phyloP scores from a whole-genome alignment of 2,888 invertebrate genomes.

The Amphimallon solstitiale region DNA sequence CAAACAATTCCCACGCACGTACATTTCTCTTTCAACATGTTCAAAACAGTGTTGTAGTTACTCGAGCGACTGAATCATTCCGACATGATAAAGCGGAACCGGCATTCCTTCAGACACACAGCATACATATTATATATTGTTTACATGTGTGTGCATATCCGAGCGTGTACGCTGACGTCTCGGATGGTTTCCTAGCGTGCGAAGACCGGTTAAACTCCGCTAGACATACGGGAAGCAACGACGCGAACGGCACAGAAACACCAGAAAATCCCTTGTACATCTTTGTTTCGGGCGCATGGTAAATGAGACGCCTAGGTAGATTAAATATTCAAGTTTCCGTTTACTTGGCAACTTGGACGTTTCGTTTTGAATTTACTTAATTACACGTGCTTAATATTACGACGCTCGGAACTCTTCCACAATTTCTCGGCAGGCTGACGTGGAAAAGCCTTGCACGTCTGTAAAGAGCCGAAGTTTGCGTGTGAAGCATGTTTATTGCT shows the following conservation, averaged over 20 bases:
- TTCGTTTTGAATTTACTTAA: constrained; percentile 27
- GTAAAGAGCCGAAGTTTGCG: neutral
- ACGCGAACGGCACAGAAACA: neutral
- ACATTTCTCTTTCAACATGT: too few species aligned
- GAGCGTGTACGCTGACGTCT: too few species aligned
- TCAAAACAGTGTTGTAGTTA: too few species aligned
- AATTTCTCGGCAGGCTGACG: neutral
- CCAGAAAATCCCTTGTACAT: constrained; percentile 6
- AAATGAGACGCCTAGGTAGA: constrained; percentile 7
- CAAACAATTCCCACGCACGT: too few species aligned
- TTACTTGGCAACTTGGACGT: constrained; percentile 16
- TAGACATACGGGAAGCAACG: too few species aligned
- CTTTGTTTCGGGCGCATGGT: neutral
- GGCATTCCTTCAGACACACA: too few species aligned
- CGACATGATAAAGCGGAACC: too few species aligned
- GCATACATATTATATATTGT: too few species aligned
- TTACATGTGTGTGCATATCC: too few species aligned
- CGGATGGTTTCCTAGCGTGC: too few species aligned
- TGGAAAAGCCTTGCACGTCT: neutral
- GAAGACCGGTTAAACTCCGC: too few species aligned
- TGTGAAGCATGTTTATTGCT: neutral
- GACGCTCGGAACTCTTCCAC: neutral
- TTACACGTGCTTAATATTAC: constrained; percentile 13
- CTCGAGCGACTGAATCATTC: too few species aligned
- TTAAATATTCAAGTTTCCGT: constrained; percentile 21